Evolutionary conservation across 2,797 vertebrate species (phyloP), one percentile per base, ranked within the genome.

Genomic region (Heterohyrax brucei): DNA sequence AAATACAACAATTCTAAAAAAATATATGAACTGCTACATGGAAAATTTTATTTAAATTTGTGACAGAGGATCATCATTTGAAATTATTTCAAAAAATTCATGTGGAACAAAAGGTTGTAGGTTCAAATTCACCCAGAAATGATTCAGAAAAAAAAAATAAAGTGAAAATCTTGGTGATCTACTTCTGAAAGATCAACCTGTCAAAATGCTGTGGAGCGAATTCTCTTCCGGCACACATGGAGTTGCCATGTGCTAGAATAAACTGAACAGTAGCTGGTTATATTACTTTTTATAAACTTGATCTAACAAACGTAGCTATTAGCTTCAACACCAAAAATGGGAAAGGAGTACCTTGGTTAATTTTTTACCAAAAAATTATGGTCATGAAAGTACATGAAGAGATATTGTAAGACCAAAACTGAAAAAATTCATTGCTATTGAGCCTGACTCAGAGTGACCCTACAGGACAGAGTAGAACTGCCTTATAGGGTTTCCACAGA

Each of bases 71-170:
- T 80, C 14, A 94, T 33, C 44, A 95, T 46, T 75, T 96, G 0
- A 3, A 97, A 98, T 96, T 18, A 39, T 88, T 92, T 95, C 8
- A 94, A 96, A 96, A 22, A 28, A 75, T 76, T 97, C 12, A 33
- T 93, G 91, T 90, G 24, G 64, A 88, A 95, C 53, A 56, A 56
- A 56, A 56, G 53, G 53, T 56, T 56, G 53, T 12, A 4, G 12
- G 53, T 56, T 56, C 4, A 16, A 56, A 16, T 56, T 4, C 53
- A 56, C 53, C 53, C 53, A 56, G 53, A 56, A 56, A 16, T 16
- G 18, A 14, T 16, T 56, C 53, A 56, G 12, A 56, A 16, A 56
- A 56, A 16, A 56, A 16, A 16, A 8, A 13, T 53, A 13, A 39
- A 39, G 50, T 53, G 53, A 10, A 39, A 39, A 39, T 39, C 53